Percentiles rank a stretch among this genome's conserved stretches.
Evolutionary conservation across 2,113 vertebrate species (phyloP).

Genomic region (Melanostigma gelatinosum): DNA sequence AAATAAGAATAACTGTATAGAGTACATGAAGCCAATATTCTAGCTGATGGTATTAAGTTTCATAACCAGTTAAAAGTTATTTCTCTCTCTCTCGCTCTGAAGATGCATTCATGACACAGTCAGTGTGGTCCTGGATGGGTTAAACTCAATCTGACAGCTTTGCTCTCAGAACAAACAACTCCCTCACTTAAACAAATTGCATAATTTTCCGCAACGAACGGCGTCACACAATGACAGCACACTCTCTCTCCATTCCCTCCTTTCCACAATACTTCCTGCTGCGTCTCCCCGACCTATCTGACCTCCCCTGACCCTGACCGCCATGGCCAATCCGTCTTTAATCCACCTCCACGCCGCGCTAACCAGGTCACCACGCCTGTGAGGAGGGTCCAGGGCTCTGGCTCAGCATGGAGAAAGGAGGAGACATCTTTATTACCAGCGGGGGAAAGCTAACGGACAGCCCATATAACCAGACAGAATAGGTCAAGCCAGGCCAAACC

Average conservation of each 20-base stretch:
- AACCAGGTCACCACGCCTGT: conserved; percentile 83
- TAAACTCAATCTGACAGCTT: conserved; percentile 53
- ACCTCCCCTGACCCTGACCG: conserved; percentile 74
- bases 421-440: conserved; percentile 84
- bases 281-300: conserved; percentile 58
- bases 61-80: background rate
- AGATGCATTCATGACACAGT: background rate
- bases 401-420: conserved; percentile 65
- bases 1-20: too few relatives aligned
- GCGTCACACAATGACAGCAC: conserved; percentile 61
- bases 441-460: conserved; percentile 59
- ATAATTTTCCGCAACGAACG: conserved; percentile 71
- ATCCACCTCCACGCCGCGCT: conserved; percentile 81
- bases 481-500: conserved; percentile 56
- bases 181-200: conserved; percentile 75
- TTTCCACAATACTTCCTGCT: conserved; percentile 42
- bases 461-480: conserved; percentile 49
- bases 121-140: conserved; percentile 21
- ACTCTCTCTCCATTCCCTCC: conserved; percentile 39
- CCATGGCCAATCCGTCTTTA: conserved; percentile 78
- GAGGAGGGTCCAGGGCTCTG: conserved; percentile 60
- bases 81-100: background rate
- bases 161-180: conserved; percentile 57
- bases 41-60: too few relatives aligned
- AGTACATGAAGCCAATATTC: too few relatives aligned